A percentile compares a stretch with the other conserved stretches of the same genome.
phyloP scores from a whole-genome alignment of 2,888 invertebrate genomes.

The Amaurobius ferox region DNA sequence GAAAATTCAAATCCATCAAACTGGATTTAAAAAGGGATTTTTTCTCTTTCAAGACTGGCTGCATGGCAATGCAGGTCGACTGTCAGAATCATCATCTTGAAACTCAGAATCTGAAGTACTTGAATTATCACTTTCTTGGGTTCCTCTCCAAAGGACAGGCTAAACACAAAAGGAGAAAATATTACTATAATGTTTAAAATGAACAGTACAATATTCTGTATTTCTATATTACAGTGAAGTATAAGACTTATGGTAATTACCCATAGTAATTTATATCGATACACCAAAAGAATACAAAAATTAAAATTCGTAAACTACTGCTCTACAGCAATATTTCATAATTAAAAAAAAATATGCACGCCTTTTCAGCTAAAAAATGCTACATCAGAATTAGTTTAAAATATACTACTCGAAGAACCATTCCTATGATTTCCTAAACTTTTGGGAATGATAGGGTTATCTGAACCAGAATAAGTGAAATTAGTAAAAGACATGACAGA shows the following conservation, averaged over 20 bases:
- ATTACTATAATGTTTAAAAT: too few species aligned
- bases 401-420: too few species aligned
- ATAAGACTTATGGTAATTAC: background rate
- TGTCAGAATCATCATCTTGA: conserved; percentile 33
- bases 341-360: too few species aligned
- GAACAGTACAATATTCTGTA: background rate
- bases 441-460: too few species aligned
- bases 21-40: background rate
- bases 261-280: background rate
- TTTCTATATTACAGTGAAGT: background rate
- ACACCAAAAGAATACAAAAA: too few species aligned
- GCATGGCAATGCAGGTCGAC: conserved; percentile 17
- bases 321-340: too few species aligned
- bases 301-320: too few species aligned
- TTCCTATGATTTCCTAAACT: too few species aligned
- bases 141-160: background rate
- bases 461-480: too few species aligned
- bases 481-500: too few species aligned
- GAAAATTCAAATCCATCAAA: background rate
- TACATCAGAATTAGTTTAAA: too few species aligned
- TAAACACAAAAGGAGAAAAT: background rate
- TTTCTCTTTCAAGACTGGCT: conserved; percentile 37
- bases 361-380: too few species aligned
- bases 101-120: conserved; percentile 36
- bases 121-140: background rate